Percentiles rank a stretch among this genome's conserved stretches.
These are phyloP conservation scores for Clarias macrocephalus DNA, from an alignment of 2,113 vertebrate genomes.

Conservation along the genomic window DNA sequence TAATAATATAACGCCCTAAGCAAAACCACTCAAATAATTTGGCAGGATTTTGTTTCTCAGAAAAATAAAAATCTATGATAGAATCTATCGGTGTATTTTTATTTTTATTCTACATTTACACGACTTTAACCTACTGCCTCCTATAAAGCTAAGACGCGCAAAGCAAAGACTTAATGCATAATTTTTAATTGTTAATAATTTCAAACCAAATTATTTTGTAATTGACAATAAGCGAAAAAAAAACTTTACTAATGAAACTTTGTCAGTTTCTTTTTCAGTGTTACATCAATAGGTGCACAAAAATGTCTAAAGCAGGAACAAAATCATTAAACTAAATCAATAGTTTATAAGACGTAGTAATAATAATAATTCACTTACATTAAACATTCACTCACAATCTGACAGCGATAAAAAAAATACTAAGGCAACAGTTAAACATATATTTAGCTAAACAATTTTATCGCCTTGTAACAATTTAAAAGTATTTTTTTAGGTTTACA, in stretches of 20 bases:
- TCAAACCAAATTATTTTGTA: not conserved
- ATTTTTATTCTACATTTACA: not conserved
- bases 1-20: not conserved
- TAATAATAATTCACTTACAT: not conserved
- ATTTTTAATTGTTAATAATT: not conserved
- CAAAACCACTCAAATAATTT: not conserved
- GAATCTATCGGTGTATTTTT: not conserved
- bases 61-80: not conserved
- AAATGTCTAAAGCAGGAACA: not conserved
- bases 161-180: not conserved
- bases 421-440: too few species aligned
- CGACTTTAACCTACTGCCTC: not conserved
- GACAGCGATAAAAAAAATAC: not conserved
- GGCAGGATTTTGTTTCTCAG: not conserved
- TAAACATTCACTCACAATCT: not conserved
- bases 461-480: not conserved
- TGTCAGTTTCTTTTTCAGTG: not conserved
- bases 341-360: not conserved
- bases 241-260: not conserved
- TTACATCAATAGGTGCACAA: not conserved
- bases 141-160: not conserved
- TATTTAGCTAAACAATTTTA: too few species aligned
- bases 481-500: not conserved
- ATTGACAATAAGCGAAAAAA: not conserved
- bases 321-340: not conserved